Evolutionary conservation across 23 tunicate species (phyloP).

Genomic region (Diplosoma virens): DNA sequence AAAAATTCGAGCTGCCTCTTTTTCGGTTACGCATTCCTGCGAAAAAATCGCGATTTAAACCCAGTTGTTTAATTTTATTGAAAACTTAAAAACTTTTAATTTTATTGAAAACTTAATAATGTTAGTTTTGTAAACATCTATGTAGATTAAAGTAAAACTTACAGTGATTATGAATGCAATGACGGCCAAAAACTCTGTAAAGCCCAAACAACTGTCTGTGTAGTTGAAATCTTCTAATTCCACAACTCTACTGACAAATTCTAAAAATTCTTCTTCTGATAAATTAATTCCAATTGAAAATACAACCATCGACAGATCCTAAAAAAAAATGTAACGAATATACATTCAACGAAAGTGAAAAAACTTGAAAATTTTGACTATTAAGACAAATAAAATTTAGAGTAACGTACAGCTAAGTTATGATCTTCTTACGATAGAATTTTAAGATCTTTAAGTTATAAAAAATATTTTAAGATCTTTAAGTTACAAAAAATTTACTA

Average conservation of each 20-base stretch:
- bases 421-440: not conserved
- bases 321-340: not conserved
- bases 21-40: constrained; percentile 57
- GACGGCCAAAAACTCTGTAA: constrained; percentile 44
- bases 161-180: constrained; percentile 41
- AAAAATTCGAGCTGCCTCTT: constrained; percentile 48
- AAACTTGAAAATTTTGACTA: not conserved
- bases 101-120: not conserved
- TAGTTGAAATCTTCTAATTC: not conserved
- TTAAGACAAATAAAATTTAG: not conserved
- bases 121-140: too few species aligned
- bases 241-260: constrained; percentile 11
- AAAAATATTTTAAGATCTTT: not conserved
- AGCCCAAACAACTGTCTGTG: constrained; percentile 11
- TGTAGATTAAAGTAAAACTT: not conserved
- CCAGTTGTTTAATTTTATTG: not conserved
- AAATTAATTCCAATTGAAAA: constrained; percentile 27
- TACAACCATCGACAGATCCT: constrained; percentile 42
- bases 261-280: constrained; percentile 18
- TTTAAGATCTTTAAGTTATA: not conserved
- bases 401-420: too few species aligned
- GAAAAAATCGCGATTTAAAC: not conserved
- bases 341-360: not conserved
- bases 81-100: not conserved
- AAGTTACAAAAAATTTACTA: not conserved